Percentiles rank a stretch among this genome's conserved stretches.
Evolutionary conservation across 2,888 invertebrate species (phyloP).

Genomic region (Scaptomyza flava): DNA sequence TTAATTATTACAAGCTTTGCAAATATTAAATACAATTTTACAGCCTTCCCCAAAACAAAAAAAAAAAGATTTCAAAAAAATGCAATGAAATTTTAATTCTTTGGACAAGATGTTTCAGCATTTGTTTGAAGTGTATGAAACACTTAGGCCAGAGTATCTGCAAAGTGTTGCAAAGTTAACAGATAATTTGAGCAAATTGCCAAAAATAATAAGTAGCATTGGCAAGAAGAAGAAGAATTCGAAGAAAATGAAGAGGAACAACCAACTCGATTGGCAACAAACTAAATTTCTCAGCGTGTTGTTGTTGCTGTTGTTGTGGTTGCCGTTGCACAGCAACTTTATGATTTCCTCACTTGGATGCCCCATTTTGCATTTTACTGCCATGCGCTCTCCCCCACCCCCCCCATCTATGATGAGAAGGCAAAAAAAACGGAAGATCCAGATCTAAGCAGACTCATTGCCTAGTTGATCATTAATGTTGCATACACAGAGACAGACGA

Average conservation of each 20-base stretch:
- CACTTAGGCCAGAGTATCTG: not conserved
- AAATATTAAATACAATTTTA: no score
- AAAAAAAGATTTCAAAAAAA: not conserved
- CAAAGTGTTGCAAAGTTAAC: conserved; percentile 15
- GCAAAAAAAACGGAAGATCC: conserved; percentile 33
- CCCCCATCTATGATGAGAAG: no score
- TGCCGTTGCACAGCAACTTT: conserved; percentile 16
- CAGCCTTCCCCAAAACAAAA: no score
- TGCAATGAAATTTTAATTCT: not conserved
- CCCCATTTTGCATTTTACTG: conserved; percentile 41
- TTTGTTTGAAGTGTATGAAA: no score
- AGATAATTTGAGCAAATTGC: conserved; percentile 36
- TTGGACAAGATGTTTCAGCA: not conserved
- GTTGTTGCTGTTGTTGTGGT: not conserved
- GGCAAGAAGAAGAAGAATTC: not conserved
- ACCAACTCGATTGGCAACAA: conserved; percentile 27
- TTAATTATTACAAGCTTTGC: no score
- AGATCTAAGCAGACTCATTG: conserved; percentile 51
- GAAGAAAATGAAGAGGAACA: conserved; percentile 9
- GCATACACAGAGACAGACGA: conserved; percentile 34
- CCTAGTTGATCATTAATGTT: conserved; percentile 65
- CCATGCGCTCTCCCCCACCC: not conserved
- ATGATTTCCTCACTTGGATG: conserved; percentile 26
- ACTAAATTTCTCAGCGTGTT: conserved; percentile 18
- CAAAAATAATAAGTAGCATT: not conserved